Evolutionary conservation across 2,888 invertebrate species (phyloP).

Genomic region (Caenorhabditis uteleia): DNA sequence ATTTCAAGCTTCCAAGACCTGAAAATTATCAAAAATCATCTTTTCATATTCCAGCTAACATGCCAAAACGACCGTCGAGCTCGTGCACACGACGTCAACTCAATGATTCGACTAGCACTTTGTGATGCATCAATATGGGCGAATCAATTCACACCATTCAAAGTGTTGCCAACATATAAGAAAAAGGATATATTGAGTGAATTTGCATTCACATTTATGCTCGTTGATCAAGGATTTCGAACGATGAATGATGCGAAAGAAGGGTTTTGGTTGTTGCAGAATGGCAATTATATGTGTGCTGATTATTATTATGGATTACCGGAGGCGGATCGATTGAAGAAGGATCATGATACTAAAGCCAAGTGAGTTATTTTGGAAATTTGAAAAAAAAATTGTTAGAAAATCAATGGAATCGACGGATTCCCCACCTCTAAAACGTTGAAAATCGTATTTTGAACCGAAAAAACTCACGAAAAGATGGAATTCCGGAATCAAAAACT

Average conservation of each 20-base stretch:
- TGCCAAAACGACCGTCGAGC: conserved; percentile 44
- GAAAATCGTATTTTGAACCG: too few relatives aligned
- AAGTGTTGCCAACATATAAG: conserved; percentile 11
- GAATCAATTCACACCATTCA: conserved; percentile 46
- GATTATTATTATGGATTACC: conserved; percentile 48
- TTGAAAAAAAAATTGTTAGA: neutral
- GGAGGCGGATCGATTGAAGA: conserved; percentile 24
- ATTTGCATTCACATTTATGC: conserved; percentile 51
- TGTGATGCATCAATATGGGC: conserved; percentile 51
- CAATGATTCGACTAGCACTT: conserved; percentile 47
- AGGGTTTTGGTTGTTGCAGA: conserved; percentile 51
- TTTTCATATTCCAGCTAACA: conserved; percentile 23
- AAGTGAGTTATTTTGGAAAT: conserved; percentile 30
- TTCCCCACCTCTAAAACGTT: too few relatives aligned
- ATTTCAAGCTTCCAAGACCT: conserved; percentile 21
- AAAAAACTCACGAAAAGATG: too few relatives aligned
- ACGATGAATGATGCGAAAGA: conserved; percentile 30
- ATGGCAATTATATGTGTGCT: conserved; percentile 47
- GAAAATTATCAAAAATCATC: conserved; percentile 1
- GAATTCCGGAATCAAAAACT: too few relatives aligned
- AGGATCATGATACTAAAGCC: conserved; percentile 37
- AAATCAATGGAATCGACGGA: too few relatives aligned
- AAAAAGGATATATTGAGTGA: conserved; percentile 51
- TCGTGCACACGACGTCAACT: conserved; percentile 48
- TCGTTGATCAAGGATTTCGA: conserved; percentile 52